Evolutionary conservation across 2,113 vertebrate species (phyloP), one percentile per base, ranked within the genome.

Genomic region (Choloepus hoffmanni): DNA sequence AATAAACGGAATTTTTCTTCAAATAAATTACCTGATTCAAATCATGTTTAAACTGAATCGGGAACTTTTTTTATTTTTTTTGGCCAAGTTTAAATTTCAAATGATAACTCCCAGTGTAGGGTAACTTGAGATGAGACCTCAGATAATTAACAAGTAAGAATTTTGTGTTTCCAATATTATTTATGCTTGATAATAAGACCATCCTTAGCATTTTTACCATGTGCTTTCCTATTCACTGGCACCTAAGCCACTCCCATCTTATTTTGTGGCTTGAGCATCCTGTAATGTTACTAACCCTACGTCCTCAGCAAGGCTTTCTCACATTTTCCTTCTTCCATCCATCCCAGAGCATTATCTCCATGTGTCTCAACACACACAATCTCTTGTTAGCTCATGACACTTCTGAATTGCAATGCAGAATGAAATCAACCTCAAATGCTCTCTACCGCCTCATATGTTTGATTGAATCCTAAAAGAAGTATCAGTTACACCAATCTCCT

Each of bases 281-380:
- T 4, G 6, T 9, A 14, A 15, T 7, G 2, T 62, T 1, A 36
- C n/a, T 48, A 86, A 21, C 8, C 33, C 19, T 7, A 53, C 28
- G 43, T 1, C 23, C 48, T 50, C 48, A 45, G 1, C 0, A 45
- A 9, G 76, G 45, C 73, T 72, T 89, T 93, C 94, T 97, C 93
- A 90, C 7, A 45, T 63, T 48, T 93, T 90, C 96, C 88, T 62
- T 45, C 70, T 48, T 79, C 48, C 26, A 0, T 0, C 77, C 87
- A 93, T 28, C 5, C 89, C 53, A 43, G 15, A 82, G 45, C 33
- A 43, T 3, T 93, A 93, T 10, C 86, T 76, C 28, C 96, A 94
- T 50, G 73, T 14, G n/a, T 74, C 65, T 79, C 94, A 89, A 96
- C 89, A 95, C 62, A 91, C 95, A 96, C 84, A 92, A 85, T 89